Evolutionary conservation across 2,888 invertebrate genomes (phyloP), one percentile per base, ranked within the genome.

Genomic region (Leucoptera coffeella): DNA sequence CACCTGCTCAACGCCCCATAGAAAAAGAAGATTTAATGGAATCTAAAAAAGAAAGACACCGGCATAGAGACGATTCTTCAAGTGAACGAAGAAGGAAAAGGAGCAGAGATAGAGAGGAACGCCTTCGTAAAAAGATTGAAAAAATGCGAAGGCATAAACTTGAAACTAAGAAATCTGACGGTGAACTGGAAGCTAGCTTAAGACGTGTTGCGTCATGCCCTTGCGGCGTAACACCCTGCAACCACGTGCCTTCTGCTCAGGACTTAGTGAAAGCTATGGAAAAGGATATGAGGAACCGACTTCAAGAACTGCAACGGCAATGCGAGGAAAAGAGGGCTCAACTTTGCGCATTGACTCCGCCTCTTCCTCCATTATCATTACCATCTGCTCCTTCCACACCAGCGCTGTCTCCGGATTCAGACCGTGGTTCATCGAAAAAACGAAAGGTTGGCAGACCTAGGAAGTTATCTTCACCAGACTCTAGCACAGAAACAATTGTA

Each of bases 291-390:
- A 74, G 88, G 21, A 78, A 82, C 55, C 77, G 82, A 30, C 50
- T 92, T 32, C 85, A 87, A 12, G 88, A 90, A 27, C 67, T 92
- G 14, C 86, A 90, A 42, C 73, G 83, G 14, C 82, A 86, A 43
- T 86, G 88, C 45, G 80, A 80, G 33, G 89, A 91, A 47, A 88
- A 88, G 46, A 85, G 89, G 45, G 80, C 80, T 15, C 87, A 91
- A 51, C 58, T 92, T n/a, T 79, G 78, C 32, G 82, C 82, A 35
- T 61, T 86, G 22, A 75, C 76, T 12, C 78, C 79, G 2, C 75
- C 75, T 32, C 61, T 74, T 30, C 55, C 56, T 3, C 35, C 51
- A 2, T 35, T 55, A 23, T 51, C 61, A 2, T 53, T 69, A 1
- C 62, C 73, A 2, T 44, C 60, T 1, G 56, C 74, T 2, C 62